Percentiles rank a stretch among this genome's conserved stretches.
Conservation (phyloP, 2,113 vertebrate genomes). For the Rana temporaria region DNA sequence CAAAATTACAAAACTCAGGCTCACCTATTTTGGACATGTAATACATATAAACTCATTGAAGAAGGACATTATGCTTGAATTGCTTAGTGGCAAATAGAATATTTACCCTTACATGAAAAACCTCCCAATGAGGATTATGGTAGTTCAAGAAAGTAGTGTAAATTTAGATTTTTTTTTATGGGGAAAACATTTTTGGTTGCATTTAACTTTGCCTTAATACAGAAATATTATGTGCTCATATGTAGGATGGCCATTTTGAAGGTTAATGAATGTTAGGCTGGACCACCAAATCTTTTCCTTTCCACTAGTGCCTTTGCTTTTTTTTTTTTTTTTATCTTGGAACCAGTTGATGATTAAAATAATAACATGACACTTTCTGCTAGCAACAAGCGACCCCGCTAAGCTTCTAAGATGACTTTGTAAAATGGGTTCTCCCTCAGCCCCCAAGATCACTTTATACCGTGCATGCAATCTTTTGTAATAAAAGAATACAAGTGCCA, state of each 20-base stretch:
- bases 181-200: no score
- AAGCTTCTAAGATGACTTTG: slow-evolving; percentile 13
- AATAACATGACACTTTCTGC: slow-evolving; percentile 14
- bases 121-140: no score
- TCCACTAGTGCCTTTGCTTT: neutral
- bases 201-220: no score
- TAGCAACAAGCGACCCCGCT: neutral
- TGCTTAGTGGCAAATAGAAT: no score
- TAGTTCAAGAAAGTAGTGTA: no score
- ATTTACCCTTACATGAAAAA: no score
- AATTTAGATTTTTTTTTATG: no score
- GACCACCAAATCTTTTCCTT: neutral
- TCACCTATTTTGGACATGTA: no score
- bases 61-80: no score
- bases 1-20: no score
- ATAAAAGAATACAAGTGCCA: slow-evolving; percentile 30
- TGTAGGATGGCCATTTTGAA: neutral
- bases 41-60: no score
- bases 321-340: neutral
- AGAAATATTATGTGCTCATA: neutral
- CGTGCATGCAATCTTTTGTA: slow-evolving; percentile 15
- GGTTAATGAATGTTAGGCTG: neutral
- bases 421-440: slow-evolving; percentile 28
- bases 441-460: slow-evolving; percentile 38
- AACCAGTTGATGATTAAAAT: slow-evolving; percentile 22